Evolutionary conservation across 1,140 invertebrate species (phyloP).

Genomic region (Panonychus citri): DNA sequence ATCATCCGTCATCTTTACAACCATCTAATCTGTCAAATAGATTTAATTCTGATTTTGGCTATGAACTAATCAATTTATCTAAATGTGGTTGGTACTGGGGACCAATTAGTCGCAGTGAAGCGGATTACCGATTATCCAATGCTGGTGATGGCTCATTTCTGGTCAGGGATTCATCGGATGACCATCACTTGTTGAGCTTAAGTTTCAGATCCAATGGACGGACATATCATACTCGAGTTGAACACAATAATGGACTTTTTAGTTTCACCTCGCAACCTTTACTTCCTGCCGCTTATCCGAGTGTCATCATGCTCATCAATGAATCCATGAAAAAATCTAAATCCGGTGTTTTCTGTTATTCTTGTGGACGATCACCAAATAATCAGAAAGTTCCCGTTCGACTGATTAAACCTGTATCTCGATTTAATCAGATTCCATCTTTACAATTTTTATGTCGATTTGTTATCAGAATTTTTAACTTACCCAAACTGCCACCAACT

Average conservation of each 20-base stretch:
- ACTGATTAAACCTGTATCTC: constrained; percentile 47
- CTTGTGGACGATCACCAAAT: constrained; percentile 35
- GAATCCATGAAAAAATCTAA: constrained; percentile 42
- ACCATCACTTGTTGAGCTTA: constrained; percentile 87
- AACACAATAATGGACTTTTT: constrained; percentile 89
- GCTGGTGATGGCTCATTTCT: constrained; percentile 80
- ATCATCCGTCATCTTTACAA: no score
- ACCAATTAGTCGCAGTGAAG: constrained; percentile 71
- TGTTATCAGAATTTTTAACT: constrained; percentile 31
- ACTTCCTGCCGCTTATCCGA: constrained; percentile 29
- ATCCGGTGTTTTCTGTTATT: constrained; percentile 45
- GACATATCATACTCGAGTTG: constrained; percentile 80
- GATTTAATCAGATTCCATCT: constrained; percentile 44
- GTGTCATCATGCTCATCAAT: constrained; percentile 41
- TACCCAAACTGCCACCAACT: background rate
- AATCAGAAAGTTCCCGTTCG: constrained; percentile 42
- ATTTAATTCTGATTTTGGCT: no score
- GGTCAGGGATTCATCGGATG: constrained; percentile 80
- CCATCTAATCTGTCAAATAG: background rate
- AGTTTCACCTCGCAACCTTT: constrained; percentile 37
- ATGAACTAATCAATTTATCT: background rate
- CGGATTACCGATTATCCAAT: constrained; percentile 75
- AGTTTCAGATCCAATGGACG: constrained; percentile 81
- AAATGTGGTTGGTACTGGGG: constrained; percentile 80
- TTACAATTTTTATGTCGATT: constrained; percentile 51